Conservation (phyloP, 53 echinoderm and acorn worm species). For the Temnopleurus reevesii region DNA sequence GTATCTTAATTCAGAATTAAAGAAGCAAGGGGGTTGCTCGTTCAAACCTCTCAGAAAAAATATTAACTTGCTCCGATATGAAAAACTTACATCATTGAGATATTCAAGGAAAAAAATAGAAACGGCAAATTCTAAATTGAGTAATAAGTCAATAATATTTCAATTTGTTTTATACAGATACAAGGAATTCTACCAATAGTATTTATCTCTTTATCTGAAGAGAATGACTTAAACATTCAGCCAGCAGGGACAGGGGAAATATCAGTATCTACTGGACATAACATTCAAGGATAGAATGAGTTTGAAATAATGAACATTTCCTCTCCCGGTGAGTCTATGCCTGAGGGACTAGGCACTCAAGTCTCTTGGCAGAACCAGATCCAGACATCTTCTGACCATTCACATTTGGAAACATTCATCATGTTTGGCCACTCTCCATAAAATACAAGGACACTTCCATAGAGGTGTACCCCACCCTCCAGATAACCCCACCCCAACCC, state of each 20-base stretch:
- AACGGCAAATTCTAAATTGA: too few relatives aligned
- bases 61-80: too few relatives aligned
- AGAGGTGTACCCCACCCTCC: not conserved
- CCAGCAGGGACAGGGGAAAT: slow-evolving; percentile 10
- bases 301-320: slow-evolving; percentile 25
- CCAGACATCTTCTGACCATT: not conserved
- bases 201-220: too few relatives aligned
- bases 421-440: slow-evolving; percentile 1
- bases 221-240: too few relatives aligned
- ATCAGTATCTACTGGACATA: slow-evolving; percentile 24
- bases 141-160: too few relatives aligned
- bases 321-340: not conserved
- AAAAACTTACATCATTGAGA: too few relatives aligned
- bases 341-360: not conserved
- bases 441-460: not conserved
- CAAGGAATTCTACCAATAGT: too few relatives aligned
- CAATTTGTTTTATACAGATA: too few relatives aligned
- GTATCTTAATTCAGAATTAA: too few relatives aligned
- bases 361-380: not conserved
- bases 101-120: too few relatives aligned
- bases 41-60: too few relatives aligned
- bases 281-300: slow-evolving; percentile 3
- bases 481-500: not conserved
- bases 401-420: not conserved
- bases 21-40: too few relatives aligned